A percentile compares a stretch with the other conserved stretches of the same genome.
Conservation (phyloP, 2,797 vertebrate genomes). For the Pseudochromis fuscus region DNA sequence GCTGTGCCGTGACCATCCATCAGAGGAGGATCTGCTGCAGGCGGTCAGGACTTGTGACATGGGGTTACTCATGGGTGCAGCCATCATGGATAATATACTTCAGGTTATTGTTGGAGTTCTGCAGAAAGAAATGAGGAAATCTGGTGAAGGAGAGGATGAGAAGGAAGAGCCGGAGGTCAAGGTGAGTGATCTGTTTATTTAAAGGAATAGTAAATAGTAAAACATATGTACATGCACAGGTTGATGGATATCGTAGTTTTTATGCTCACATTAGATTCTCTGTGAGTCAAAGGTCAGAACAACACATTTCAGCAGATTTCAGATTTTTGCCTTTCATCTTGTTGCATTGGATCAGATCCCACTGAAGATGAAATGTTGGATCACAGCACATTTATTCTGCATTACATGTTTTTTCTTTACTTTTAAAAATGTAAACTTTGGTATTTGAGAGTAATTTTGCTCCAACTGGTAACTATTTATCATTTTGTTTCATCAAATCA, state of each 20-base stretch:
- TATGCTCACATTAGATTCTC: background rate
- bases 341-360: slow-evolving; percentile 23
- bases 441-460: background rate
- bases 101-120: slow-evolving; percentile 82
- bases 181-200: slow-evolving; percentile 72
- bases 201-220: no score
- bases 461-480: background rate
- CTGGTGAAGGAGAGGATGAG: slow-evolving; percentile 31
- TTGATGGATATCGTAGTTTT: no score
- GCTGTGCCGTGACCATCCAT: slow-evolving; percentile 75
- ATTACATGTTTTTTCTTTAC: background rate
- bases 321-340: slow-evolving; percentile 23
- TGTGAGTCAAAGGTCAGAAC: background rate
- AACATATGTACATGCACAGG: no score
- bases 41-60: slow-evolving; percentile 89
- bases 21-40: slow-evolving; percentile 55
- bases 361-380: slow-evolving; percentile 36
- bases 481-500: background rate
- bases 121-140: slow-evolving; percentile 73
- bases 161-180: slow-evolving; percentile 74
- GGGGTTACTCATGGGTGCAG: slow-evolving; percentile 91
- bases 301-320: background rate
- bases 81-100: slow-evolving; percentile 87
- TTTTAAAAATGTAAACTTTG: slow-evolving; percentile 7
- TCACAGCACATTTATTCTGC: no score